These are phyloP conservation scores for Allophyes oxyacanthae DNA, from an alignment of 2,888 invertebrate species.

Conservation along the genomic window DNA sequence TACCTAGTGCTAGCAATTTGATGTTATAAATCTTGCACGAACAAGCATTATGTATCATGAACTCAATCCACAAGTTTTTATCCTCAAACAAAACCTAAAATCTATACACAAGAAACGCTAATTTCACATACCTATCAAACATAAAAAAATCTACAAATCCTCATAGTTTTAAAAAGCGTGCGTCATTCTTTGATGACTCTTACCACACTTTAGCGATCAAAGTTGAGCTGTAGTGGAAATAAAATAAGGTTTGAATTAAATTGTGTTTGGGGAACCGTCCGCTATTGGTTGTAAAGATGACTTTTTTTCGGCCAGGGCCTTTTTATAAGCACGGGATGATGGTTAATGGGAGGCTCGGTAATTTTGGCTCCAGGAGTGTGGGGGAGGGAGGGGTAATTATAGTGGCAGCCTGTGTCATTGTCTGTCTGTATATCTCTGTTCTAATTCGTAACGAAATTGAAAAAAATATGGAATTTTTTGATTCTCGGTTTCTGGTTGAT, in stretches of 20 bases:
- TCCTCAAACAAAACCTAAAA: conserved; percentile 36
- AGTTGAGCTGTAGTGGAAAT: conserved; percentile 21
- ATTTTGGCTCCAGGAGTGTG: conserved; percentile 74
- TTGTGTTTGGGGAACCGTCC: conserved; percentile 46
- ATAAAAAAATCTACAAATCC: conserved; percentile 45
- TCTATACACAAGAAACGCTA: conserved; percentile 53
- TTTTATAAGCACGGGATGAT: conserved; percentile 84
- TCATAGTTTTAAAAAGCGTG: conserved; percentile 58
- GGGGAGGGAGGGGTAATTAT: conserved; percentile 78
- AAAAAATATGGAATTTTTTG: conserved; percentile 52
- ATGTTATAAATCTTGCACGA: conserved; percentile 43
- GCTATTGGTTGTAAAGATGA: conserved; percentile 77
- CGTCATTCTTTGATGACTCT: conserved; percentile 59
- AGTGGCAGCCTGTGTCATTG: conserved; percentile 86
- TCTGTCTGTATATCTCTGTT: conserved; percentile 75
- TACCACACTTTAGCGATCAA: conserved; percentile 29
- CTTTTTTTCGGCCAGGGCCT: conserved; percentile 74
- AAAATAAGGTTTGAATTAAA: conserved; percentile 60
- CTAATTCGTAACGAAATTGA: conserved; percentile 76
- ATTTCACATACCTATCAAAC: conserved; percentile 52
- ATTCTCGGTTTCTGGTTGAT: conserved; percentile 51
- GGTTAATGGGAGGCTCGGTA: conserved; percentile 83
- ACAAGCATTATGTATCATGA: conserved; percentile 43
- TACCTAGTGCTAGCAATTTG: conserved; percentile 28
- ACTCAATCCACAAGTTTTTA: conserved; percentile 42